A percentile compares a stretch with the other conserved stretches of the same genome.
phyloP scores from a whole-genome alignment of 1,140 invertebrate genomes.

The Bombus difficillimus region DNA sequence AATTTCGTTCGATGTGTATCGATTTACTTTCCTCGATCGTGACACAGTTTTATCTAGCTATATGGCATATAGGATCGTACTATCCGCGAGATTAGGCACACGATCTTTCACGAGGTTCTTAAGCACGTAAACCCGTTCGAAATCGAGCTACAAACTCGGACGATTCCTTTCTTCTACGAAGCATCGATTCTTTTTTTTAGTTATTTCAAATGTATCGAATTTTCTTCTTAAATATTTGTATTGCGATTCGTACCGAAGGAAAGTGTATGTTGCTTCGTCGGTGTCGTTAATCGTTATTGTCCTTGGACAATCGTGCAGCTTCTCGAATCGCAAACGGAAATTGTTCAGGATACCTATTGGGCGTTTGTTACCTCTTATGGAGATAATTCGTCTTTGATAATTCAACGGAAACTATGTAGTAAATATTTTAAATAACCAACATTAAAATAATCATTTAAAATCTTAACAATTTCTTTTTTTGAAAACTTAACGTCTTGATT shows the following conservation, averaged over 20 bases:
- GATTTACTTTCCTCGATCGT: not conserved
- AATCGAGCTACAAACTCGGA: conserved; percentile 27
- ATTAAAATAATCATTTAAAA: conserved; percentile 31
- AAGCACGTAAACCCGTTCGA: conserved; percentile 65
- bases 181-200: not conserved
- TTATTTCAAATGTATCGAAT: not conserved
- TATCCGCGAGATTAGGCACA: not conserved
- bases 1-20: not conserved
- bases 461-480: conserved; percentile 26
- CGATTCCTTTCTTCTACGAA: not conserved
- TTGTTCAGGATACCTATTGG: not conserved
- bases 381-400: conserved; percentile 11
- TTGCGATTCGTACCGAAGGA: not conserved
- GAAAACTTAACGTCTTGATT: conserved; percentile 43
- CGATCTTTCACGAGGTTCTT: conserved; percentile 53
- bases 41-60: not conserved
- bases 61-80: not conserved
- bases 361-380: not conserved
- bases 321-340: conserved; percentile 6
- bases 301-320: conserved; percentile 18
- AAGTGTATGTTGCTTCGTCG: not conserved
- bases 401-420: conserved; percentile 25
- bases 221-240: not conserved
- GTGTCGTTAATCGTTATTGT: conserved; percentile 25
- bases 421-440: conserved; percentile 43